Evolutionary conservation across 2,797 vertebrate species (phyloP), one percentile per base, ranked within the genome.

Genomic region (Typhlichthys subterraneus): DNA sequence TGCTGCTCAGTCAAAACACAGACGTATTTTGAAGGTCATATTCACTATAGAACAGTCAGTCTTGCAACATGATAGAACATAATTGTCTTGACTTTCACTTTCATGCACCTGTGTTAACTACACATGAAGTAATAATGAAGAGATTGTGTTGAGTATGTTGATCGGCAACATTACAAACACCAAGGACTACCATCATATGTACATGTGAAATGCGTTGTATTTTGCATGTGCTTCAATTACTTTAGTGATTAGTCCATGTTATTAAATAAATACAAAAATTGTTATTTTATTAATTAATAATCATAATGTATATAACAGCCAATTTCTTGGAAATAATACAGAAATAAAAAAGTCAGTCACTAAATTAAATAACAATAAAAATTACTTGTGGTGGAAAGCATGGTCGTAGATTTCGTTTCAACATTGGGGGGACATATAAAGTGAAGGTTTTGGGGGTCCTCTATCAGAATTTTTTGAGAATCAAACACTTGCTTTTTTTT

Each of bases 301-400:
- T 12, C 9, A 11, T 29, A 52, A 10, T 52, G 19, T 9, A 19
- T 19, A 19, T 11, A 52, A 52, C 9, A 42, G 7, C 7, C 38
- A 42, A 1, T 7, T 10, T 42, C 38, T 29, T 9, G 38, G 38
- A 42, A 42, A 8, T 42, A 42, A 7, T 42, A 42, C 38, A 0
- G 10, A 11, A 11, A 52, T 19, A 51, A 45, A 57, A 60, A 64
- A 64, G 2, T 45, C 0, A 12, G 17, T 56, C 45, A 66, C 38
- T 42, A 42, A 42, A 42, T 42, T 42, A 42, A 42, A 9, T 42
- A 7, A 10, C 38, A 42, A 42, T 7, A 42, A 42, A 42, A 42
- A 42, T 1, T 10, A 42, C 23, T 29, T 29, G 23, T 29, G 23
- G 23, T 29, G 23, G 23, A 29, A 29, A 29, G 23, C 4, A 29